Conservation (phyloP, 2,888 invertebrate species). For the Ischnura elegans region DNA sequence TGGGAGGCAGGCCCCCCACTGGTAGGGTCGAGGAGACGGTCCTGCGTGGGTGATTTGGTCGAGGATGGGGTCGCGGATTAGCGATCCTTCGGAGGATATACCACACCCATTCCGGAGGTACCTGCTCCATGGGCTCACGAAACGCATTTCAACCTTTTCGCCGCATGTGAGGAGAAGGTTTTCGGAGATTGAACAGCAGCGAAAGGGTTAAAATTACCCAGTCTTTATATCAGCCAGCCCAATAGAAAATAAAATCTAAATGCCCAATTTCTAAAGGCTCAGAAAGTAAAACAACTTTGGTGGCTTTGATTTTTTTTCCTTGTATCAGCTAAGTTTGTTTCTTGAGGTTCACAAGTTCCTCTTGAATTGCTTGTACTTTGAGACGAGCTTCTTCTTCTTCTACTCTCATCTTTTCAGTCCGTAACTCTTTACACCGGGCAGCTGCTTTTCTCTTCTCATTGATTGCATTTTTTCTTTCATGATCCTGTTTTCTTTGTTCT, state of each 20-base stretch:
- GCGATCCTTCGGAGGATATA: too few species aligned
- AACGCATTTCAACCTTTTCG: too few species aligned
- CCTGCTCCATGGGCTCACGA: too few species aligned
- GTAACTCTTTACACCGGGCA: neutral
- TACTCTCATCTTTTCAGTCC: neutral
- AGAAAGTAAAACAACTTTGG: neutral
- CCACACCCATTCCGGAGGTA: too few species aligned
- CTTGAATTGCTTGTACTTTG: neutral
- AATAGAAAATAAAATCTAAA: neutral
- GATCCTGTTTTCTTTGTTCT: neutral
- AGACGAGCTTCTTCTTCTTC: neutral
- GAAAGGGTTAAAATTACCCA: neutral
- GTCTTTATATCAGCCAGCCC: neutral
- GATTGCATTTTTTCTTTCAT: neutral
- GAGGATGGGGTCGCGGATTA: too few species aligned
- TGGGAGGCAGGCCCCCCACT: too few species aligned
- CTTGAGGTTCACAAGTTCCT: neutral
- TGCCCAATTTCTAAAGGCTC: neutral
- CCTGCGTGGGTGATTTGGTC: too few species aligned
- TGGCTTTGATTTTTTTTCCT: neutral
- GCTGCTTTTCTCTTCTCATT: neutral
- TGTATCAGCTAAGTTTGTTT: neutral
- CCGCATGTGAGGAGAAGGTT: too few species aligned
- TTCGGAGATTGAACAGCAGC: too few species aligned
- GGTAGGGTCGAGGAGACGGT: too few species aligned